Evolutionary conservation across 2,113 vertebrate genomes (phyloP), one percentile per base, ranked within the genome.

Genomic region (Montifringilla adamsi): DNA sequence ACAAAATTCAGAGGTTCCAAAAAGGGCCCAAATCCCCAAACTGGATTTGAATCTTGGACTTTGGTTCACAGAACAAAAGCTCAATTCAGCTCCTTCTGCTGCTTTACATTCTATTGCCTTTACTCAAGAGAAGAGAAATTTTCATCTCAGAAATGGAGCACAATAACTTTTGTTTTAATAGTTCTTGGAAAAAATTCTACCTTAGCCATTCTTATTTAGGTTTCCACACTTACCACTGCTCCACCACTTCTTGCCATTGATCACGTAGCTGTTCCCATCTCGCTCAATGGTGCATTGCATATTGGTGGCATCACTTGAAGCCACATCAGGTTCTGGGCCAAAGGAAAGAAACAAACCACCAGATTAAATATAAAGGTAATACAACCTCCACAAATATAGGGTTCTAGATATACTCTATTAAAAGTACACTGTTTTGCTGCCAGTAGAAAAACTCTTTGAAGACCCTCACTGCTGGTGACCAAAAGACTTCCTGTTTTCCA

Each of bases 221-320:
- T 58, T 79, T 55, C 66, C 28, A 6, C 75, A 98, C 99, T 97
- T 87, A 99, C 99, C 99, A 43, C 98, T 99, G 97, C 98, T 99
- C 99, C 99, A 99, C 99, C 99, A 99, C 76, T 99, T 99, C 97
- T 98, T 99, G 93, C 99, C 99, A 14, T 99, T 98, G 47, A 99
- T 97, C 47, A 99, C 44, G 0, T 98, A 99, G 91, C 86, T 93
- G 43, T 97, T 96, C 24, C 97, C 97, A 3, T 99, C 98, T 78
- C 81, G 97, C 31, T 88, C 80, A 56, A 99, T 97, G 73, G 92
- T 98, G 75, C 99, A 99, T 49, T 98, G 97, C 95, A 99, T 98
- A 92, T 99, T 99, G 73, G 99, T 98, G 35, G 99, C 99, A 86
- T 99, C 99, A 76, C 99, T 99, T 31, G 99, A 99, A 86, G 99